phyloP scores from a whole-genome alignment of 1,140 invertebrate genomes.

The Drosophila sechellia region DNA sequence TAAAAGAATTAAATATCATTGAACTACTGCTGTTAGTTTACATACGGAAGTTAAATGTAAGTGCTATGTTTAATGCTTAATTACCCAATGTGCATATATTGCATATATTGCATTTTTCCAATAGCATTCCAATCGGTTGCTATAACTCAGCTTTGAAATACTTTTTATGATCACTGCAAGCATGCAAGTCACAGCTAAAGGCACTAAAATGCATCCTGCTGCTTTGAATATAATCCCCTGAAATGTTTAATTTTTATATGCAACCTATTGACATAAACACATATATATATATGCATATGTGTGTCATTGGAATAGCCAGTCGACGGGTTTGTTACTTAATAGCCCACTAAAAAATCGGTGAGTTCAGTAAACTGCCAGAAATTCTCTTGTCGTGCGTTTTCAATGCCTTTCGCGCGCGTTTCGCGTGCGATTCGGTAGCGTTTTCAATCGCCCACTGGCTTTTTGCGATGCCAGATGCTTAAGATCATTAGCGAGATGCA shows the following conservation, averaged over 20 bases:
- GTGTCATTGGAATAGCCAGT: conserved; percentile 46
- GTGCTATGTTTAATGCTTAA: too few relatives aligned
- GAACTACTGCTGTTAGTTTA: too few relatives aligned
- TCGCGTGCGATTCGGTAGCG: conserved; percentile 30
- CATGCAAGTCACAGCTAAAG: neutral
- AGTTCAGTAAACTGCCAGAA: conserved; percentile 28
- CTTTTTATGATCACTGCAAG: neutral
- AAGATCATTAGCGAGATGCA: conserved; percentile 45
- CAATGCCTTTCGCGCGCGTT: conserved; percentile 40
- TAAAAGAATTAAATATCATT: too few relatives aligned
- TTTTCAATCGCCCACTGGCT: conserved; percentile 45
- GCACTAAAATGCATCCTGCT: conserved; percentile 1
- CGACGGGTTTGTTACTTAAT: conserved; percentile 38
- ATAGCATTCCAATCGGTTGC: too few relatives aligned
- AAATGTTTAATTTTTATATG: conserved; percentile 15
- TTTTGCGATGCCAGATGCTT: conserved; percentile 21
- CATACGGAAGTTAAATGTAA: too few relatives aligned
- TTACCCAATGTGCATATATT: too few relatives aligned
- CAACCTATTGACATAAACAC: conserved; percentile 2
- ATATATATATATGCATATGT: conserved; percentile 4
- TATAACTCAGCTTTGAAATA: neutral
- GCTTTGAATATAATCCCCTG: conserved; percentile 8
- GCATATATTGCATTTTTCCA: too few relatives aligned
- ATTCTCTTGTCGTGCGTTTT: conserved; percentile 13
- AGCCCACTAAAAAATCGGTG: conserved; percentile 27